Conservation (phyloP, 2,797 vertebrate genomes). For the Sebastes matsubarae region DNA sequence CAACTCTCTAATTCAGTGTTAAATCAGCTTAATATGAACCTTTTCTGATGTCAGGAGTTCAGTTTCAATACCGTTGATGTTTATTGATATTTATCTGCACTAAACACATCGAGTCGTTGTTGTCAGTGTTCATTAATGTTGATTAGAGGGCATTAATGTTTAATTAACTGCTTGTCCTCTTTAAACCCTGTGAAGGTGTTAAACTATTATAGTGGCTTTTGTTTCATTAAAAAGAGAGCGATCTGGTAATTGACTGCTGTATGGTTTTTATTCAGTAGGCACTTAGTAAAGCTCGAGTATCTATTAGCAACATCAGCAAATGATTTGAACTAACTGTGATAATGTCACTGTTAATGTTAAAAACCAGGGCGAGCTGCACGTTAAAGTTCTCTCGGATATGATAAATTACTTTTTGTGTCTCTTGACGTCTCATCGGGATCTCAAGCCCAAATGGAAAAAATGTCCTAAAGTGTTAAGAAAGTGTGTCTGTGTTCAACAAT, state of each 20-base stretch:
- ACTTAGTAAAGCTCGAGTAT: constrained; percentile 8
- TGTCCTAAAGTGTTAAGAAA: constrained; percentile 18
- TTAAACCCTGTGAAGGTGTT: background rate
- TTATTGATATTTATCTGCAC: background rate
- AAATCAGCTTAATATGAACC: background rate
- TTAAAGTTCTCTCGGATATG: background rate
- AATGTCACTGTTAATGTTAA: background rate
- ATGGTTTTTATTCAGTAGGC: background rate
- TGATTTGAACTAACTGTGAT: background rate
- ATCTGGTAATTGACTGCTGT: background rate
- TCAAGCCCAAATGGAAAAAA: constrained; percentile 19
- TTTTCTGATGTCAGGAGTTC: background rate
- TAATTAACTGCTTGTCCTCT: background rate
- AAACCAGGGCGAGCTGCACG: background rate
- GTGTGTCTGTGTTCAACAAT: background rate
- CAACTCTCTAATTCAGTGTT: background rate
- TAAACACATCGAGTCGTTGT: background rate
- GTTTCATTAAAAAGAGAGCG: background rate
- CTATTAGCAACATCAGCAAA: constrained; percentile 8
- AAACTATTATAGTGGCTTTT: background rate
- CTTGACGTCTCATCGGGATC: background rate
- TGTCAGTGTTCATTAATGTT: background rate
- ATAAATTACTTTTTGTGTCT: constrained; percentile 6
- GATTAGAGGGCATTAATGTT: background rate
- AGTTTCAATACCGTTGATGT: background rate